These are phyloP conservation scores for Cenopis cana DNA, from an alignment of 2,888 invertebrate species.

Conservation along the genomic window DNA sequence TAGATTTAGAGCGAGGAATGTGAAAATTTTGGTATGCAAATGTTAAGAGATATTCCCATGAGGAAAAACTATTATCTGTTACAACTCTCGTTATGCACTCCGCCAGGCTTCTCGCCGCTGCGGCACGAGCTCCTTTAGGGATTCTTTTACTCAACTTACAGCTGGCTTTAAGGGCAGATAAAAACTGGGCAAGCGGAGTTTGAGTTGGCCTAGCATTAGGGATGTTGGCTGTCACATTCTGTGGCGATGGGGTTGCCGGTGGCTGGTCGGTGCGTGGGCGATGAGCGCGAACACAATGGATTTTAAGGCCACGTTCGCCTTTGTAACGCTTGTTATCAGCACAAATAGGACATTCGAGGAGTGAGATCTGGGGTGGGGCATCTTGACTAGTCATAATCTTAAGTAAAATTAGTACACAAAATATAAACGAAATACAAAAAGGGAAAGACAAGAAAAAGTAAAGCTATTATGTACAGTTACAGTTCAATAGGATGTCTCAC, in stretches of 20 bases:
- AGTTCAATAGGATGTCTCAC: too few relatives aligned
- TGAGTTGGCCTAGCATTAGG: neutral
- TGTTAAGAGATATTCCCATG: neutral
- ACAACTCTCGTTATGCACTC: slow-evolving; percentile 1
- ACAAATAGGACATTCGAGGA: neutral
- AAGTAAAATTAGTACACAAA: too few relatives aligned
- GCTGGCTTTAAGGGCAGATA: neutral
- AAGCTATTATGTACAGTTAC: too few relatives aligned
- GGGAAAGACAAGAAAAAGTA: too few relatives aligned
- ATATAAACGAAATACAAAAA: too few relatives aligned
- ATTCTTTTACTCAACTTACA: neutral
- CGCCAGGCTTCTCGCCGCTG: neutral
- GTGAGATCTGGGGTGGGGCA: too few relatives aligned
- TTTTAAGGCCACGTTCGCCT: neutral
- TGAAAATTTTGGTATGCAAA: slow-evolving; percentile 1
- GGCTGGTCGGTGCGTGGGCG: neutral
- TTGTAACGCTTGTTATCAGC: neutral
- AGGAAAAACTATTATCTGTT: too few relatives aligned
- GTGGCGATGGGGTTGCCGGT: too few relatives aligned
- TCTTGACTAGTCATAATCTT: too few relatives aligned
- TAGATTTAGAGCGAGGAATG: neutral
- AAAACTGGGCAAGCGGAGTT: neutral
- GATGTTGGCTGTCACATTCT: neutral
- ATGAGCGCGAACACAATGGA: neutral
- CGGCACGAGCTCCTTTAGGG: neutral